Evolutionary conservation across 2,888 invertebrate species (phyloP).

Genomic region (Zaprionus obscuricornis): DNA sequence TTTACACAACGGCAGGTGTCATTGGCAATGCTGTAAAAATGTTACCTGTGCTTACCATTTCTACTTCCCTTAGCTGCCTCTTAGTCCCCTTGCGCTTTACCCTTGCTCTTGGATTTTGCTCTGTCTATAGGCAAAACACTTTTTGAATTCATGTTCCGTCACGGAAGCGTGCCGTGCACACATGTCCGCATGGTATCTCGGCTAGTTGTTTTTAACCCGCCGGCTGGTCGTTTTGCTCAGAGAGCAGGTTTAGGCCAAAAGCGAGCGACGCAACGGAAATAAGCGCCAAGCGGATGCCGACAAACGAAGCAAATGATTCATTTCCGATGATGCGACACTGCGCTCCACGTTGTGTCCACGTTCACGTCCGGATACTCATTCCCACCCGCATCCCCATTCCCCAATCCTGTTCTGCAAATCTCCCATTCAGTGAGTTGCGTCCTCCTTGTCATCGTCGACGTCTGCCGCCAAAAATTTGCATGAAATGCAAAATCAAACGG

Average conservation of each 20-base stretch:
- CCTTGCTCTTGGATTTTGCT: too few species aligned
- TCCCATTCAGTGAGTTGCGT: constrained; percentile 14
- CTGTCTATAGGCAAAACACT: background rate
- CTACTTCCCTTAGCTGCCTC: too few species aligned
- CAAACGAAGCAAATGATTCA: constrained; percentile 83
- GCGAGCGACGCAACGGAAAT: constrained; percentile 79
- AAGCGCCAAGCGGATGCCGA: constrained; percentile 82
- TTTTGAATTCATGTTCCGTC: constrained; percentile 56
- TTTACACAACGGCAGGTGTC: constrained; percentile 47
- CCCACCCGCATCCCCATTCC: constrained; percentile 15
- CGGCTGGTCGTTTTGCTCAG: constrained; percentile 9
- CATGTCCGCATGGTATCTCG: constrained; percentile 59
- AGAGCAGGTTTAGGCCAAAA: constrained; percentile 62
- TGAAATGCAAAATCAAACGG: constrained; percentile 74
- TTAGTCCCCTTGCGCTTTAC: too few species aligned
- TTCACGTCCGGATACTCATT: too few species aligned
- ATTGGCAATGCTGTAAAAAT: constrained; percentile 50
- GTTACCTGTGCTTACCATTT: constrained; percentile 37
- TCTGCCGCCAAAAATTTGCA: constrained; percentile 71
- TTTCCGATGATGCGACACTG: constrained; percentile 82
- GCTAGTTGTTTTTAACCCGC: constrained; percentile 17
- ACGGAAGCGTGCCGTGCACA: constrained; percentile 77
- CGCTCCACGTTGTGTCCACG: constrained; percentile 33
- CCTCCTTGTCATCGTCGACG: constrained; percentile 41
- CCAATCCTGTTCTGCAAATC: background rate